Evolutionary conservation across 2,888 invertebrate species (phyloP), one percentile per base, ranked within the genome.

Genomic region (Ctenicera cuprea): DNA sequence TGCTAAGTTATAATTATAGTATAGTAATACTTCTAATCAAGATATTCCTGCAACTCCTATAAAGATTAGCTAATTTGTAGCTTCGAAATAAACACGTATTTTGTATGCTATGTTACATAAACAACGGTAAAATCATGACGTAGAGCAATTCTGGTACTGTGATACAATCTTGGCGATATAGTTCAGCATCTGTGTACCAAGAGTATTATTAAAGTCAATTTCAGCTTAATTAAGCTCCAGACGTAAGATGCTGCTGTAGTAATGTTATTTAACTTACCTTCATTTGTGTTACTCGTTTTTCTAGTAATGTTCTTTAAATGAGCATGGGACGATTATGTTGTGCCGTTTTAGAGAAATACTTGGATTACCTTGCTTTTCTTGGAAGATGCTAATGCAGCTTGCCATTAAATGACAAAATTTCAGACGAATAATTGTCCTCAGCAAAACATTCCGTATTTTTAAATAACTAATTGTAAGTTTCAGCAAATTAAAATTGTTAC

Each of bases 241-340:
- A 67, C 67, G 67, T 57, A 67, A 67, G 67, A 67, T 26, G 57
- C 20, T 67, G 8, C 41, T 59, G 54, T 57, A 43, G 37, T 67
- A 67, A 67, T 45, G 54, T 57, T 67, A 59, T 67, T 67, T 57
- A 41, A 59, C 67, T 67, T 57, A 57, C 59, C 57, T 30, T 26
- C 57, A 59, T 67, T 59, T 67, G 43, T 59, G 57, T 45, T 45
- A 59, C 43, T 67, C 37, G 67, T 67, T 67, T 67, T 67, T 67
- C 41, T 67, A 43, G 54, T 20, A 57, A 54, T 45, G 59, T 57
- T 57, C 48, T 41, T 57, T 33, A 33, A 43, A 45, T 52, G 54
- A 67, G 43, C 43, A 67, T 67, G 54, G 18, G 54, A 54, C 26
- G 30, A 54, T 22, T 54, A 54, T 26, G 54, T 16, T 26, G 30